Evolutionary conservation across 1,140 invertebrate genomes (phyloP), one percentile per base, ranked within the genome.

Genomic region (Prorops nasuta): DNA sequence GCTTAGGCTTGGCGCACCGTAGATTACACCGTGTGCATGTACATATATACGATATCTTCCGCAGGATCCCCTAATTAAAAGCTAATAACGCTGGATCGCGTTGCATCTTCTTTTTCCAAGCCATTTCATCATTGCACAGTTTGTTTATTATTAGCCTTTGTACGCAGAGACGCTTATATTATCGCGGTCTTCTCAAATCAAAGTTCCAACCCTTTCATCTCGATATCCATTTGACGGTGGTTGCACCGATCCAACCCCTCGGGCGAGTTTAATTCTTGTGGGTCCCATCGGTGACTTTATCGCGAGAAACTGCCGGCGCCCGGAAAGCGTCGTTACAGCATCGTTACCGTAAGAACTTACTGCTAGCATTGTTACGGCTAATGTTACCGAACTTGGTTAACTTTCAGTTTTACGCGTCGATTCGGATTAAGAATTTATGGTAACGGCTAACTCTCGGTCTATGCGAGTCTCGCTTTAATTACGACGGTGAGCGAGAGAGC

Each of bases 391-490:
- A 73, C 68, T 71, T 67, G 60, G 64, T 69, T 68, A 75, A 76
- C 74, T 77, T 77, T 76, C 69, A 76, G 71, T 75, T 77, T 77
- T 77, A 77, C 73, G 65, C 67, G 61, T 54, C 67, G 71, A 77
- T 77, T 75, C 63, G 72, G 69, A 76, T 77, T 74, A 77, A 77
- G 74, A 77, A 77, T 77, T 77, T 75, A 77, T 58, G 69, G 34
- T 74, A 74, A 77, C 71, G 68, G 49, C 65, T 55, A 52, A 46
- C 55, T 56, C 54, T 51, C 59, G 56, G 46, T 61, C 64, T 62
- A 52, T 49, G 24, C 41, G 39, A 37, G 31, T 37, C 22, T 31
- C 53, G 9, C 47, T 63, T 56, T 53, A 56, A 59, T 63, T 59
- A 54, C 21, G 1, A 10, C 8, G 12, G 2, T 12, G 18, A 14